These are phyloP conservation scores for Stomorhina lunata DNA, from an alignment of 2,888 invertebrate genomes.

Conservation along the genomic window DNA sequence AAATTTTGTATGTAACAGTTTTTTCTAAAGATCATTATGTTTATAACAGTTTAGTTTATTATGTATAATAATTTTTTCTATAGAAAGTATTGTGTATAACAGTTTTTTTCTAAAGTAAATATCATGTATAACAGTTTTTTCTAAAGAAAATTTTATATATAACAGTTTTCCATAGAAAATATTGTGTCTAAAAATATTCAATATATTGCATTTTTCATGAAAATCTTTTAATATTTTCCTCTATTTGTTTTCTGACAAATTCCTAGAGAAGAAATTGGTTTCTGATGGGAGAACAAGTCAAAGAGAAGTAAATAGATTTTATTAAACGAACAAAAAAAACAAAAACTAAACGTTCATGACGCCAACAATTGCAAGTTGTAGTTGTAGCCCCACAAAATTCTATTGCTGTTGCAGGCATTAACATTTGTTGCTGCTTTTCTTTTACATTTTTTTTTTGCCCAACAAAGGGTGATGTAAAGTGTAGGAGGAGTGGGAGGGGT, in stretches of 20 bases:
- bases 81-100: too few relatives aligned
- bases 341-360: conserved; percentile 36
- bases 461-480: not conserved
- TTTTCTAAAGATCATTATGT: too few relatives aligned
- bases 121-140: too few relatives aligned
- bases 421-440: not conserved
- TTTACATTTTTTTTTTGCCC: not conserved
- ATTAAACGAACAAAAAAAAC: conserved; percentile 6
- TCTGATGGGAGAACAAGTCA: not conserved
- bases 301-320: conserved; percentile 43
- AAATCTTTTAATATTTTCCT: not conserved
- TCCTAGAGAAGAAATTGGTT: too few relatives aligned
- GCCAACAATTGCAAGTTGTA: conserved; percentile 52
- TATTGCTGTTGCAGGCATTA: conserved; percentile 8
- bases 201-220: too few relatives aligned
- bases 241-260: not conserved
- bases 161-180: too few relatives aligned
- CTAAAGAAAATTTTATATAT: too few relatives aligned
- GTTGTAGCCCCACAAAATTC: conserved; percentile 33
- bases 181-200: too few relatives aligned
- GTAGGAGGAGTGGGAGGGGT: not conserved
- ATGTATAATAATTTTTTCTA: too few relatives aligned
- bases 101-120: too few relatives aligned
- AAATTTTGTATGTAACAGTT: too few relatives aligned
- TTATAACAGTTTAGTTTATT: too few relatives aligned